Percentiles rank a stretch among this genome's conserved stretches.
Conservation (phyloP, 2,797 vertebrate genomes). For the Corythornis leucogaster region DNA sequence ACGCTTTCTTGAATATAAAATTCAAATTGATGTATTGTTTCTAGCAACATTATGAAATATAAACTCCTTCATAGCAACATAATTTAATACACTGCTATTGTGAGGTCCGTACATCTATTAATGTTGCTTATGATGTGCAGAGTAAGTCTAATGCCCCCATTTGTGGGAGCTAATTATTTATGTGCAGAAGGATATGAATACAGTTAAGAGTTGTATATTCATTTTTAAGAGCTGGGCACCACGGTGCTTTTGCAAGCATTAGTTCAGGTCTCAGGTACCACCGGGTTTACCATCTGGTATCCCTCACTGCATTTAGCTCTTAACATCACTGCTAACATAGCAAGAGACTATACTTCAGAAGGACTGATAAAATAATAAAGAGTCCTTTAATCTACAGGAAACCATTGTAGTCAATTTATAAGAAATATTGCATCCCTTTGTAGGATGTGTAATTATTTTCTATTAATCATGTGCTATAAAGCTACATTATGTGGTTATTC, state of each 20-base stretch:
- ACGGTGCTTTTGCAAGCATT: not conserved
- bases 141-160: not conserved
- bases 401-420: slow-evolving; percentile 87
- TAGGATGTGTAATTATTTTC: slow-evolving; percentile 87
- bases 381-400: slow-evolving; percentile 87
- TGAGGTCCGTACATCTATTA: not conserved
- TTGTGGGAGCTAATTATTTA: slow-evolving; percentile 22
- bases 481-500: slow-evolving; percentile 84
- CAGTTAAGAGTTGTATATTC: not conserved
- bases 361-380: slow-evolving; percentile 87
- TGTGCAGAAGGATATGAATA: not conserved
- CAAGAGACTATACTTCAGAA: slow-evolving; percentile 78
- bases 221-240: slow-evolving; percentile 13
- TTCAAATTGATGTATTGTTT: slow-evolving; percentile 34
- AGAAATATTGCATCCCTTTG: slow-evolving; percentile 88
- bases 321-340: slow-evolving; percentile 70
- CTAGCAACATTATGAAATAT: not conserved
- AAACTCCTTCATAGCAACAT: slow-evolving; percentile 8
- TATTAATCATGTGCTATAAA: slow-evolving; percentile 88
- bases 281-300: slow-evolving; percentile 75
- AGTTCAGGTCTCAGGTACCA: slow-evolving; percentile 59
- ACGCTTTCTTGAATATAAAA: not conserved
- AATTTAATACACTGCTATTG: not conserved
- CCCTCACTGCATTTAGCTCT: slow-evolving; percentile 69
- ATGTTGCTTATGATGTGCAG: not conserved